Conservation (phyloP, 2,797 vertebrate genomes). For the Dallia pectoralis region DNA sequence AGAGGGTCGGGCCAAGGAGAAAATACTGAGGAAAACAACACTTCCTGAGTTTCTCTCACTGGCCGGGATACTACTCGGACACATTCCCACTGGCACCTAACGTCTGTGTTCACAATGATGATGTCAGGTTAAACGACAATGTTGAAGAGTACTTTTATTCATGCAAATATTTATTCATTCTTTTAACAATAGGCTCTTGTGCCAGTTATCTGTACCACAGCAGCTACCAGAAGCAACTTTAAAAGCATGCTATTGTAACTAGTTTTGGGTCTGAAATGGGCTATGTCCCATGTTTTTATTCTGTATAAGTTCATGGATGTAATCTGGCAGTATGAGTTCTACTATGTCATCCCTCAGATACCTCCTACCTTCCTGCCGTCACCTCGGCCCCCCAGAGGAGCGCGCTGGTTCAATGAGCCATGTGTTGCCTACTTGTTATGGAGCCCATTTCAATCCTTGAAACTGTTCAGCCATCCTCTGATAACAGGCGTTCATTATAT, state of each 20-base stretch:
- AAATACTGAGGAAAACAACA: constrained; percentile 62
- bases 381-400: not conserved
- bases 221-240: not conserved
- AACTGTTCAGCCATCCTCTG: not conserved
- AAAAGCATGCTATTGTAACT: not conserved
- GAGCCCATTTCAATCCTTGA: no score
- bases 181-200: not conserved
- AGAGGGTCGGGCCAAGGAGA: constrained; percentile 69
- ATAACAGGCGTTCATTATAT: not conserved
- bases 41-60: constrained; percentile 63
- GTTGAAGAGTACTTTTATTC: not conserved
- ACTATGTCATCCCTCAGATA: not conserved
- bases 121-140: not conserved
- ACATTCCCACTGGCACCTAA: constrained; percentile 15
- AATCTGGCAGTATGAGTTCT: not conserved
- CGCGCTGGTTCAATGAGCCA: not conserved
- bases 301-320: not conserved
- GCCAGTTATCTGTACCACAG: not conserved
- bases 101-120: not conserved
- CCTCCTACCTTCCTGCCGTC: not conserved
- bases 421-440: not conserved
- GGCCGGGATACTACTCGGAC: constrained; percentile 42
- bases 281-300: not conserved
- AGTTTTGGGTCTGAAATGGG: not conserved
- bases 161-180: not conserved